Conservation (phyloP, 2,797 vertebrate genomes). For the Tapirus indicus region DNA sequence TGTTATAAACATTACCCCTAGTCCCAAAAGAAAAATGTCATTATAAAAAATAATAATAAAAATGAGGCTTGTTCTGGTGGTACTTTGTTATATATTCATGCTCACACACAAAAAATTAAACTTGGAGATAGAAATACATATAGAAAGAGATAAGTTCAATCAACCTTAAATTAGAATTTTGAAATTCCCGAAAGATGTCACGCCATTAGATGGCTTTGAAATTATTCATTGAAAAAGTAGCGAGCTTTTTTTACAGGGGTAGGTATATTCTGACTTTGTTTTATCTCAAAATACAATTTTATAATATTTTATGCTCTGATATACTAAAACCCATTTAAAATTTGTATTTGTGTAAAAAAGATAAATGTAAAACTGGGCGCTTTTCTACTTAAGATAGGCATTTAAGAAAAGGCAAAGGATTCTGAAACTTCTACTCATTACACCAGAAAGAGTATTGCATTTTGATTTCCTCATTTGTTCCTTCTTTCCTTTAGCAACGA, state of each 20-base stretch:
- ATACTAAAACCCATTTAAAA: not conserved
- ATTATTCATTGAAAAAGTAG: not conserved
- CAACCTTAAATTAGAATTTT: not conserved
- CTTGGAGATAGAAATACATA: not conserved
- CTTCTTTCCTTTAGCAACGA: not conserved
- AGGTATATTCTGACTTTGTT: not conserved
- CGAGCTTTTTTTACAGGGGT: not conserved
- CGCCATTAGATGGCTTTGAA: not conserved
- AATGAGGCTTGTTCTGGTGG: not conserved
- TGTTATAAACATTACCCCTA: not conserved
- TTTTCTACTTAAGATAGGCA: not conserved
- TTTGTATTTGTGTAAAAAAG: not conserved
- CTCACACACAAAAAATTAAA: conserved; percentile 44
- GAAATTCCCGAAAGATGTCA: not conserved
- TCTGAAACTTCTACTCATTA: not conserved
- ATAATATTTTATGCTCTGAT: not conserved
- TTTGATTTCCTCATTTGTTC: not conserved
- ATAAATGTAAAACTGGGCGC: not conserved
- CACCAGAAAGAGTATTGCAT: not conserved
- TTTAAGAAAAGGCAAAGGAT: not conserved
- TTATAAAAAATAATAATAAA: not conserved
- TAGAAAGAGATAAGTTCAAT: not conserved
- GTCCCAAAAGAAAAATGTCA: not conserved
- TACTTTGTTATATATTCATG: not conserved
- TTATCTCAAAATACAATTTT: not conserved